These are phyloP conservation scores for Catharus bicknelli DNA, from an alignment of 2,113 vertebrate species.

Conservation along the genomic window DNA sequence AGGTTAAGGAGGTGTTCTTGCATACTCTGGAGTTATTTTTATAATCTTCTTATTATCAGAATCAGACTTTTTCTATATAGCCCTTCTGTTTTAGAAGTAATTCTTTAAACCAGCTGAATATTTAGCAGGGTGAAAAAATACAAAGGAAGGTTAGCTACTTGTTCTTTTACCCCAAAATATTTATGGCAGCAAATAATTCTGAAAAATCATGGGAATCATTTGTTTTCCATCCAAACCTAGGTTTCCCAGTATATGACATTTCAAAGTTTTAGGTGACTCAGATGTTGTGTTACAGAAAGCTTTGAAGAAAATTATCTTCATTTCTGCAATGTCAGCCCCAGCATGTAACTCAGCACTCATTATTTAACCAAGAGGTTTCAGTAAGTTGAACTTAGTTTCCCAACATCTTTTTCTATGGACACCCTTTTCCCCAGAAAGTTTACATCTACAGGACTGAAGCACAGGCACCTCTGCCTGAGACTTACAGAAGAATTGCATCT, in stretches of 20 bases:
- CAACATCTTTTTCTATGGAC: not conserved
- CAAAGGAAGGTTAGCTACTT: not conserved
- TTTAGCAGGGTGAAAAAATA: not conserved
- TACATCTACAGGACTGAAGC: not conserved
- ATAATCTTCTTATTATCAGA: not conserved
- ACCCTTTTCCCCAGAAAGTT: not conserved
- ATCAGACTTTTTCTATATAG: not conserved
- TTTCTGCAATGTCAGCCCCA: not conserved
- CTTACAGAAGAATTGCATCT: not conserved
- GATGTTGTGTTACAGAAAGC: not conserved
- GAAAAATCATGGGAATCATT: not conserved
- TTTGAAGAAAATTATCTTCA: not conserved
- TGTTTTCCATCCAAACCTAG: not conserved
- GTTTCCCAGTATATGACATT: not conserved
- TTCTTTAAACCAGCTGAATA: not conserved
- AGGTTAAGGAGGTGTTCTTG: not conserved
- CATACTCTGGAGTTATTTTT: not conserved
- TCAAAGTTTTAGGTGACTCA: slow-evolving; percentile 14
- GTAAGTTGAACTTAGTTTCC: not conserved
- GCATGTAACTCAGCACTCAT: not conserved
- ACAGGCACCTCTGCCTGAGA: not conserved
- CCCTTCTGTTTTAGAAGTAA: not conserved
- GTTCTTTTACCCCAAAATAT: not conserved
- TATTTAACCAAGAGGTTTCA: not conserved
- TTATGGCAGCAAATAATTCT: not conserved